A percentile compares a stretch with the other conserved stretches of the same genome.
phyloP scores from a whole-genome alignment of 2,113 vertebrate species.

The Eulemur macaco region DNA sequence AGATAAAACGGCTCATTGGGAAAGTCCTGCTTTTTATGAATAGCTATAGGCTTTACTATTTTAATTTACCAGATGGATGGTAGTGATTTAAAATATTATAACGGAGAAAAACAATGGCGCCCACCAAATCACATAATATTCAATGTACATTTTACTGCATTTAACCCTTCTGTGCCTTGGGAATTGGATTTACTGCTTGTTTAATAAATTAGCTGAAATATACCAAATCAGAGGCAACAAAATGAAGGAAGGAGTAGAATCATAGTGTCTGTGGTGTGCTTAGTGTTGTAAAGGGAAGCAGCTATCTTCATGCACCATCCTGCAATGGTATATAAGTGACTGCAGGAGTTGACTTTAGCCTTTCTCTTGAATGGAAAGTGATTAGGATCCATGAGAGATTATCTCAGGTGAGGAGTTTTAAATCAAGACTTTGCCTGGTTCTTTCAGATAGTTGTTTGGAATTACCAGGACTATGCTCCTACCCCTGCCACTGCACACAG shows the following conservation, averaged over 20 bases:
- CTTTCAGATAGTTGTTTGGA: background rate
- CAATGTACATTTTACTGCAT: background rate
- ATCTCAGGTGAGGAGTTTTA: background rate
- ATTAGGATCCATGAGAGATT: background rate
- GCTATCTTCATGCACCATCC: background rate
- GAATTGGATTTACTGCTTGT: background rate
- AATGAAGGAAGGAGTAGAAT: background rate
- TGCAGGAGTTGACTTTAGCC: background rate
- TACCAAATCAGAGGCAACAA: background rate
- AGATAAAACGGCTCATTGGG: background rate
- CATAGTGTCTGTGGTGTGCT: too few relatives aligned
- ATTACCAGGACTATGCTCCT: background rate
- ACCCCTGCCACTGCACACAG: background rate
- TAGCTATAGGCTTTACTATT: background rate
- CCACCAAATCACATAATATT: background rate
- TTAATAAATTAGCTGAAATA: background rate
- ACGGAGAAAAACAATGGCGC: background rate
- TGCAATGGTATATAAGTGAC: background rate
- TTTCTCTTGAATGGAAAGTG: background rate
- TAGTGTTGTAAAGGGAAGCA: background rate
- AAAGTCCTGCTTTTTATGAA: background rate
- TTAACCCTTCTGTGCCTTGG: background rate
- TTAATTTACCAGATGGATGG: background rate
- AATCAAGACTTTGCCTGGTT: background rate
- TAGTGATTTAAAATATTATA: background rate